Base-by-base conservation (phyloP, 2,113 vertebrate genomes). In the Platycercus adscitus region DNA sequence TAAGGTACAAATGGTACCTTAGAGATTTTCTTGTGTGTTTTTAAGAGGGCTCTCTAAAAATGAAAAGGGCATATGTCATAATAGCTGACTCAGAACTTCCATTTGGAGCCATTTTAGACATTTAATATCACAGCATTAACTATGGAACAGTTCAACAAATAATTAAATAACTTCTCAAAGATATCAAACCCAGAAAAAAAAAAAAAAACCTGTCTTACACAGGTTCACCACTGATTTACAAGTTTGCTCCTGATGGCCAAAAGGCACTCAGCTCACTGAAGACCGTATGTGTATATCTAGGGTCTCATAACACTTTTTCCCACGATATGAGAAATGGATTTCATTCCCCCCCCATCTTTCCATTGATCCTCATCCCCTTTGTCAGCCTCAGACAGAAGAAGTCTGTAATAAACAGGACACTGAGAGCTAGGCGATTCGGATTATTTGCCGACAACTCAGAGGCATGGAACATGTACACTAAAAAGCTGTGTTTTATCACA, bases 101-200 rank as follows among this genome's bases (percentile, higher is more conserved):
- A 55, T 26, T 86, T 47, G 63, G 50, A 83, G 31, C 49, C 49
- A 71, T 46, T 58, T 58, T 43, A 82, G 70, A 72, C 37, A 31
- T 85, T 89, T 92, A 86, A 82, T 95, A 82, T 70, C 46, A 46
- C 19, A 58, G 41, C 68, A 89, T 91, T 93, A 94, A 80, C 68
- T 88, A 66, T 24, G 31, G 44, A 80, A 52, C 7, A 1, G 41
- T 46, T 91, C 61, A 86, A 50, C 53, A 83, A 91, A 72, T 24
- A 52, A 84, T 78, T 35, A 81, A 93, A 81, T 69, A 65, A 76
- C 37, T 91, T 89, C 25, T 65, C 23, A 20, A 61, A 52, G 20
- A 52, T 69, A 47, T 13, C 39, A 70, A 75, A 44, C 28, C 21
- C 52, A 72, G 52, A n/a, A n/a, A n/a, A 82, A 25, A 50, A 83